Percentiles rank a stretch among this genome's conserved stretches.
Evolutionary conservation across 1,140 invertebrate genomes (phyloP).

Genomic region (Drosophila tropicalis): DNA sequence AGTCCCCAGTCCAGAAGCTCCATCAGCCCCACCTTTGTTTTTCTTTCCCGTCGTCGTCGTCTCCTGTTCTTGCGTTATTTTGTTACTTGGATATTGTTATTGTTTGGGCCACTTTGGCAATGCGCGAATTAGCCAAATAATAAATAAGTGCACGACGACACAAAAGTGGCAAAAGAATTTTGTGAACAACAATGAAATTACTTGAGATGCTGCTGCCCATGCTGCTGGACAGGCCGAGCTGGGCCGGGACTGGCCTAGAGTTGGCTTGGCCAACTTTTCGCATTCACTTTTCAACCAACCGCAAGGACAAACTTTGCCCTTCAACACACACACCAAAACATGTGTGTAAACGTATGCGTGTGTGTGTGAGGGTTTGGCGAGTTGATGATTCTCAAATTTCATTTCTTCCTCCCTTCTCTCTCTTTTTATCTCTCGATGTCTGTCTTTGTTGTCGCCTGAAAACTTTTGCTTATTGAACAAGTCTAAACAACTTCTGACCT

Average conservation of each 20-base stretch:
- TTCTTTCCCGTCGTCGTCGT: neutral
- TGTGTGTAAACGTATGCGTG: conserved; percentile 6
- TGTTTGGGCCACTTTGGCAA: conserved; percentile 68
- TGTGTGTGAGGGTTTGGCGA: conserved; percentile 21
- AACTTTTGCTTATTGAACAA: conserved; percentile 25
- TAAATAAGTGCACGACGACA: conserved; percentile 72
- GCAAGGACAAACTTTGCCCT: conserved; percentile 45
- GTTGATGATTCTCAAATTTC: conserved; percentile 49
- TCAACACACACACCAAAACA: neutral
- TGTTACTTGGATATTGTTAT: conserved; percentile 53
- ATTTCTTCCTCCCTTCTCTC: conserved; percentile 15
- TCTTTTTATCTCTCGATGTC: neutral
- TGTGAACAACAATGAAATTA: conserved; percentile 78
- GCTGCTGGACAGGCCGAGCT: conserved; percentile 3
- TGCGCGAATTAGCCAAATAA: conserved; percentile 81
- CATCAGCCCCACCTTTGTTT: neutral
- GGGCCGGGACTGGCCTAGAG: conserved; percentile 30
- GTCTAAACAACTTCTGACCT: conserved; percentile 23
- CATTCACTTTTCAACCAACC: conserved; percentile 24
- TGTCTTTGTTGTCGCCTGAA: conserved; percentile 14
- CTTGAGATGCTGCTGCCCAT: conserved; percentile 43
- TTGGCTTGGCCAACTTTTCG: conserved; percentile 25
- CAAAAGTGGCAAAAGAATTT: conserved; percentile 68
- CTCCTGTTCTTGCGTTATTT: conserved; percentile 28
- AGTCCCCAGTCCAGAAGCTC: neutral